Evolutionary conservation across 2,797 vertebrate genomes (phyloP).

Genomic region (Varecia variegata): DNA sequence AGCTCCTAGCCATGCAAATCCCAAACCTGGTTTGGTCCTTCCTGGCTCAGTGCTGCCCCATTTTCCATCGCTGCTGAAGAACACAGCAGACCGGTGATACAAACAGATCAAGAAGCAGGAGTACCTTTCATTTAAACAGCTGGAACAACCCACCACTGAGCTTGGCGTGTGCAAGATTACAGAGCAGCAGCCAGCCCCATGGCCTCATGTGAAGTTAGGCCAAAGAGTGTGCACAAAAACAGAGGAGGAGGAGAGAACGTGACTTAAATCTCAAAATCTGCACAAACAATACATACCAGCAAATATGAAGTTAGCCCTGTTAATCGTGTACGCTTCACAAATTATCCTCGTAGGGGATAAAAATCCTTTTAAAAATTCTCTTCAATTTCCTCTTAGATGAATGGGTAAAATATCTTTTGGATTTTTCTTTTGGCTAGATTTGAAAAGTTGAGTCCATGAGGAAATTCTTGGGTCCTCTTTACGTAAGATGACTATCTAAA

Average conservation of each 20-base stretch:
- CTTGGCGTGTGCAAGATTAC: fast-evolving
- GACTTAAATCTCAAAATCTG: background rate
- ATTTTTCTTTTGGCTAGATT: background rate
- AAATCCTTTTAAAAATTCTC: background rate
- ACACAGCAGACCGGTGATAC: background rate
- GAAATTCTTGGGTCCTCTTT: background rate
- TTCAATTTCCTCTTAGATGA: background rate
- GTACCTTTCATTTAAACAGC: background rate
- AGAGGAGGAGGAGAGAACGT: fast-evolving
- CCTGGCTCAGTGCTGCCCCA: background rate
- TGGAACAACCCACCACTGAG: background rate
- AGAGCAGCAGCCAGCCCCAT: background rate
- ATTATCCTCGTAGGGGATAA: background rate
- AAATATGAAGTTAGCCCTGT: background rate
- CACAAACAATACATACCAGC: fast-evolving
- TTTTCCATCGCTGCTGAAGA: background rate
- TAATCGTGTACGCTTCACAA: background rate
- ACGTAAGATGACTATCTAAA: background rate
- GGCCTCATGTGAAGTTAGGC: background rate
- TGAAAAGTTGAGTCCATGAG: background rate
- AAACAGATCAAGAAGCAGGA: no score
- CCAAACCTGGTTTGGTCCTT: background rate
- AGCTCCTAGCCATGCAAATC: background rate
- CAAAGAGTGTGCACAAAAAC: background rate
- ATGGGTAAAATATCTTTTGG: background rate